Evolutionary conservation across 2,113 vertebrate species (phyloP).

Genomic region (Dendrocopos noguchii): DNA sequence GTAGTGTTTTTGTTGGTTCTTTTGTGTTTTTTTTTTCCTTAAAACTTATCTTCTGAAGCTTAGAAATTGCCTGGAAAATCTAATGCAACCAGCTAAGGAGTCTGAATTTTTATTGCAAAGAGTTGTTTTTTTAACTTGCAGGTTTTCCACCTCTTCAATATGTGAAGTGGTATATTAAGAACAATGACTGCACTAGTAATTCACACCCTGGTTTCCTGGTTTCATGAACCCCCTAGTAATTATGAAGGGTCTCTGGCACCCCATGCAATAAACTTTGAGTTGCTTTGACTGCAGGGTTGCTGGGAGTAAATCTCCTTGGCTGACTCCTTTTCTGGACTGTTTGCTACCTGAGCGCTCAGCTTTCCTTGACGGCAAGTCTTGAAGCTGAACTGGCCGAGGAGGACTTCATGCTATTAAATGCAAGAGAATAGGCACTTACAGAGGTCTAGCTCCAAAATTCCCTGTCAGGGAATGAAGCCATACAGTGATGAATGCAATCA

Average conservation of each 20-base stretch:
- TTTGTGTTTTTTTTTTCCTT: neutral
- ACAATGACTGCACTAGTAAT: neutral
- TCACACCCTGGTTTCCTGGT: neutral
- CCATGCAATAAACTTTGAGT: neutral
- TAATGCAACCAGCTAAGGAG: neutral
- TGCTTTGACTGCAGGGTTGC: neutral
- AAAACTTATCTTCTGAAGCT: neutral
- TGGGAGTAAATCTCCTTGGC: neutral
- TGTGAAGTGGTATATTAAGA: neutral
- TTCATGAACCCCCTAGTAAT: constrained; percentile 1
- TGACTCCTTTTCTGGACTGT: constrained; percentile 51
- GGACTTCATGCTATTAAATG: neutral
- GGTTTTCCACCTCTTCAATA: neutral
- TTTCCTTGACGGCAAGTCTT: neutral
- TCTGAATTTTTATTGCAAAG: neutral
- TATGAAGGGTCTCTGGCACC: constrained; percentile 5
- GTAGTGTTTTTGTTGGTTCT: accelerated
- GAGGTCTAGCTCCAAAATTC: neutral
- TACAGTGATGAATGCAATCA: neutral
- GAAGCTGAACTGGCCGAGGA: neutral
- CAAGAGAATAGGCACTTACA: neutral
- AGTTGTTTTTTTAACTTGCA: neutral
- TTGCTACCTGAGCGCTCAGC: neutral
- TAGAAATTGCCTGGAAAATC: neutral
- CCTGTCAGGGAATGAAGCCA: neutral